Evolutionary conservation across 2,888 invertebrate genomes (phyloP), one percentile per base, ranked within the genome.

Genomic region (Epiperipatus broadwayi): DNA sequence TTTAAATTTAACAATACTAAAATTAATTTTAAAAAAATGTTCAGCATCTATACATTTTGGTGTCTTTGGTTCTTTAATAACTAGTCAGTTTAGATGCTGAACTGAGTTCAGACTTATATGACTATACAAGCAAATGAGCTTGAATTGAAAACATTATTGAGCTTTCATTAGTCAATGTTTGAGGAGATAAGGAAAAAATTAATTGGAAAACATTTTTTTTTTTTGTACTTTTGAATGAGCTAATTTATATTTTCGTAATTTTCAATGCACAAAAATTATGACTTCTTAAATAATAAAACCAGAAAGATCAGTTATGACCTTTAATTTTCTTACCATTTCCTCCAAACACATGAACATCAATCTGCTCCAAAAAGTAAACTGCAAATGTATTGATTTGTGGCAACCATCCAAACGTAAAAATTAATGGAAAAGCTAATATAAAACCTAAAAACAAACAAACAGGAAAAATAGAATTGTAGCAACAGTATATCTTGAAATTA

Each of bases 361-460:
- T 52, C 53, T 97, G 97, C 58, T 97, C 97, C 48, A 93, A 65
- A n/a, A 87, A 64, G 59, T 93, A 95, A 78, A 91, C 84, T 5
- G 78, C 60, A 58, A 95, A 91, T 1, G 97, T 97, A 56, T 91
- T 93, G 39, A 95, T 79, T 54, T 71, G 97, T 3, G 97, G 97
- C 53, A 97, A 80, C 32, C 97, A 65, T 1, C 97, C 97, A 44
- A 95, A 64, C 32, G 87, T 91, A 61, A 95, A 95, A 20, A 89
- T 72, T 34, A 95, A 53, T 1, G 97, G 97, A 58, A 95, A 85
- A 58, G 79, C 77, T 31, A 97, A 63, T 30, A 97, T 63, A 51
- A 89, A 72, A 43, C 75, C n/a, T n/a, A n/a, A n/a, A n/a, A n/a
- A 21, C 37, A 40, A 28, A 41, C 25, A 30, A 35, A 21, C 31